Conservation (phyloP, 2,797 vertebrate genomes). For the Glyptemys insculpta region DNA sequence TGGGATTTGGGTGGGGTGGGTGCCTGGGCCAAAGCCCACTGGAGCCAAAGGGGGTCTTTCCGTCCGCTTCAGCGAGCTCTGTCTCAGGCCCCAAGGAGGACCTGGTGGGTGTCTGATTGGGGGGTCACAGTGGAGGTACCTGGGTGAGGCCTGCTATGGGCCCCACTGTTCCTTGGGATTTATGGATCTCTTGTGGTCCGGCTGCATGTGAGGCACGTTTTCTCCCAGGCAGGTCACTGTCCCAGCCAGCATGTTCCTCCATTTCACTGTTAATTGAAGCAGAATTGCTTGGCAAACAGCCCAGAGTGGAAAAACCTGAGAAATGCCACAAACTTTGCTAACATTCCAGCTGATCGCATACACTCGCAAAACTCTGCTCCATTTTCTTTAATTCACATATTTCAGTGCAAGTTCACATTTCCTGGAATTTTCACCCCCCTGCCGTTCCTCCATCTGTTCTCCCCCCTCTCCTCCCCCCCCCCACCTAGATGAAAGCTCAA, state of each 20-base stretch:
- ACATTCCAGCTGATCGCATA: not conserved
- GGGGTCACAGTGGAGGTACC: not conserved
- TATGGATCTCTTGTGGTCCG: not conserved
- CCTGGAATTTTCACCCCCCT: not conserved
- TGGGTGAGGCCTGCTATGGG: not conserved
- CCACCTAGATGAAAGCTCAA: not conserved
- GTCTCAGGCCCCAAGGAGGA: not conserved
- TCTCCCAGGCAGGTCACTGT: not conserved
- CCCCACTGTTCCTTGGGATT: not conserved
- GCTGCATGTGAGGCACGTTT: not conserved
- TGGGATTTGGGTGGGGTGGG: too few relatives aligned
- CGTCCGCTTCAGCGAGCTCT: rapidly evolving
- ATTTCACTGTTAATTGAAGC: not conserved
- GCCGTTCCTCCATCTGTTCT: not conserved
- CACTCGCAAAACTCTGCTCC: too few relatives aligned
- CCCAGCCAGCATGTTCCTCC: not conserved
- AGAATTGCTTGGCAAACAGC: not conserved
- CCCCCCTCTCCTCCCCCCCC: too few relatives aligned
- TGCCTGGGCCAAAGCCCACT: not conserved
- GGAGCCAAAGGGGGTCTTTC: not conserved
- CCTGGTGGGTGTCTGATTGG: not conserved
- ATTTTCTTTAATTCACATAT: too few relatives aligned
- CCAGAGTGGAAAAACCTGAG: not conserved
- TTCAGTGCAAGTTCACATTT: too few relatives aligned
- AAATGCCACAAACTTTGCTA: not conserved